Evolutionary conservation across 2,797 vertebrate species (phyloP).

Genomic region (Aplochiton taeniatus): DNA sequence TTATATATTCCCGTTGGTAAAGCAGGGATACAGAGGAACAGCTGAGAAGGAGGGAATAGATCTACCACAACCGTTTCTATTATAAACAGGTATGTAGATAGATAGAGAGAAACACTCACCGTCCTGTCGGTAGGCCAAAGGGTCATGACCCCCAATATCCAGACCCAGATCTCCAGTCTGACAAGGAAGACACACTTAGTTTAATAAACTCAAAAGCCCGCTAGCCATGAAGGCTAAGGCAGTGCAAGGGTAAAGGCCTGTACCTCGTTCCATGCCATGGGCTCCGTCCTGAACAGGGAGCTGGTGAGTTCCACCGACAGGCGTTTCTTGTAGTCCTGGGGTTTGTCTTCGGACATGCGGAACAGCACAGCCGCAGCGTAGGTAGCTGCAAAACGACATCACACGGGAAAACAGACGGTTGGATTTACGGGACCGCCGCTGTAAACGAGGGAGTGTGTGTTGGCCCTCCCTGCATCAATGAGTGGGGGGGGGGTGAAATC

Average conservation of each 20-base stretch:
- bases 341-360: constrained; percentile 99
- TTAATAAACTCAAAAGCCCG: too few relatives aligned
- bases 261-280: constrained; percentile 98
- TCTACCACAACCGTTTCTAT: too few relatives aligned
- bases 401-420: too few relatives aligned
- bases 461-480: too few relatives aligned
- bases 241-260: background rate
- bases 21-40: too few relatives aligned
- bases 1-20: too few relatives aligned
- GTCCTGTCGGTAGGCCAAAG: constrained; percentile 94
- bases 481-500: too few relatives aligned
- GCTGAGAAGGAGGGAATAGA: too few relatives aligned
- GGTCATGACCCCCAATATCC: constrained; percentile 92
- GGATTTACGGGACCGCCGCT: too few relatives aligned
- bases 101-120: constrained; percentile 75
- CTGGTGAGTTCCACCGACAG: constrained; percentile 96
- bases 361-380: constrained; percentile 97
- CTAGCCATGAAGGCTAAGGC: too few relatives aligned
- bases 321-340: constrained; percentile 97
- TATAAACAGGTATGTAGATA: background rate
- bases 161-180: constrained; percentile 95
- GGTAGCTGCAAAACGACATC: constrained; percentile 76
- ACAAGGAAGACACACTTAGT: background rate
- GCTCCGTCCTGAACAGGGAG: constrained; percentile 96
- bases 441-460: too few relatives aligned